Conservation (phyloP, 2,797 vertebrate genomes). For the Platyrinchus mystaceus region DNA sequence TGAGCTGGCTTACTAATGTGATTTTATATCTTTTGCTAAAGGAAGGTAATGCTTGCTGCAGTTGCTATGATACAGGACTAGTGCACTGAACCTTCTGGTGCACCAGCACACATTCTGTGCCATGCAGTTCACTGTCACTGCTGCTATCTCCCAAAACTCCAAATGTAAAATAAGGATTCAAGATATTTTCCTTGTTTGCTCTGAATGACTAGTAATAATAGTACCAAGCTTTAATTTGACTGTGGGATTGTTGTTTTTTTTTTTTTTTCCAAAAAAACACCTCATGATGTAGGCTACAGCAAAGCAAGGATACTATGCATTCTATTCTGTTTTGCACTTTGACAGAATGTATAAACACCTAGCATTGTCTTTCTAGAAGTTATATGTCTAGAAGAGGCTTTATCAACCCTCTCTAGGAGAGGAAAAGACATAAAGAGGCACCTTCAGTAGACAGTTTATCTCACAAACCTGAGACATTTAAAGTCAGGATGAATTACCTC, state of each 20-base stretch:
- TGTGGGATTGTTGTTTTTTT: background rate
- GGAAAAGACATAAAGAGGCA: background rate
- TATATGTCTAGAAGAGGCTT: background rate
- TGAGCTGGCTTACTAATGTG: background rate
- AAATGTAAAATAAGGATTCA: background rate
- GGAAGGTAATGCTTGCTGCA: background rate
- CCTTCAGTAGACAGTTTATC: background rate
- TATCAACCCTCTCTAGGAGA: background rate
- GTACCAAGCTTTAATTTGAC: background rate
- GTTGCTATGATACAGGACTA: slow-evolving; percentile 29
- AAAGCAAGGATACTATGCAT: background rate
- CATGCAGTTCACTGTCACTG: background rate
- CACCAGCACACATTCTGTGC: background rate
- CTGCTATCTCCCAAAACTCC: background rate
- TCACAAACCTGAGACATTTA: background rate
- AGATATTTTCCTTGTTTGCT: background rate
- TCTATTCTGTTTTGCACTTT: background rate
- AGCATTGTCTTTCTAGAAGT: background rate
- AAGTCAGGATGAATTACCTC: background rate
- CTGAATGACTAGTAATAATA: background rate
- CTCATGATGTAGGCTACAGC: background rate
- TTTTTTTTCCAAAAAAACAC: background rate
- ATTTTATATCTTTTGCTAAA: background rate
- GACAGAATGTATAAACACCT: background rate
- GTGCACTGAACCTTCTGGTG: background rate